Base-by-base conservation (phyloP, 2,797 vertebrate genomes). In the Melanotaenia maccullochi region DNA sequence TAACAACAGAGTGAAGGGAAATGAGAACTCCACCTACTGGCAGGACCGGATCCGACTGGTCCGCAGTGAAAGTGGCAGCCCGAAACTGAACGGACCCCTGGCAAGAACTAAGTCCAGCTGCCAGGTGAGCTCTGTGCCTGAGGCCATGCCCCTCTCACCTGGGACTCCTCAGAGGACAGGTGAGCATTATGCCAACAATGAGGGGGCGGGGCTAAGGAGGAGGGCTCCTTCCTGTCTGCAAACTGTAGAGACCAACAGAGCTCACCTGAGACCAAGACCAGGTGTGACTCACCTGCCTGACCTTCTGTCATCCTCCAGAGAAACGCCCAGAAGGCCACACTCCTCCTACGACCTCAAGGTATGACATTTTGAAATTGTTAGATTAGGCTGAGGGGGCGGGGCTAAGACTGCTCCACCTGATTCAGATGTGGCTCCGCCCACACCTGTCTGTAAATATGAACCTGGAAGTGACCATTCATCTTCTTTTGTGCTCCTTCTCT, bases 311-410 rank as follows among this genome's bases (percentile, higher is more conserved):
- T 90, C 91, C 42, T 89, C 93, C 78, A 87, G 90, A 64, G 86
- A 93, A 0, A 86, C 78, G 78, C 92, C 87, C 32, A 90, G 73
- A 59, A 90, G 95, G 75, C 91, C 92, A 0, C 92, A 88, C 60
- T 93, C 94, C 22, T 80, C 91, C n/a, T 92, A 92, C 0, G 93
- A 94, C 83, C 90, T 93, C 60, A 95, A 97, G 95, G 97, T 97
- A 84, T 18, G 44, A 28, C 30, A 42, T 42, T 40, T 40, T 40
- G 12, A 14, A 38, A 38, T 3, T 14, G 36, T 13, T 14, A 38
- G 2, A 18, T 42, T 42, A 42, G 14, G 16, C 40, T 18, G 40
- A 42, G 16, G 13, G 5, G 16, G 40, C 40, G 40, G 4, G 5
- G 40, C 40, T 16, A 42, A 16, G 40, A 16, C 11, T 38, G 36